Evolutionary conservation across 2,113 vertebrate species (phyloP), one percentile per base, ranked within the genome.

Genomic region (Protobothrops mucrosquamatus): DNA sequence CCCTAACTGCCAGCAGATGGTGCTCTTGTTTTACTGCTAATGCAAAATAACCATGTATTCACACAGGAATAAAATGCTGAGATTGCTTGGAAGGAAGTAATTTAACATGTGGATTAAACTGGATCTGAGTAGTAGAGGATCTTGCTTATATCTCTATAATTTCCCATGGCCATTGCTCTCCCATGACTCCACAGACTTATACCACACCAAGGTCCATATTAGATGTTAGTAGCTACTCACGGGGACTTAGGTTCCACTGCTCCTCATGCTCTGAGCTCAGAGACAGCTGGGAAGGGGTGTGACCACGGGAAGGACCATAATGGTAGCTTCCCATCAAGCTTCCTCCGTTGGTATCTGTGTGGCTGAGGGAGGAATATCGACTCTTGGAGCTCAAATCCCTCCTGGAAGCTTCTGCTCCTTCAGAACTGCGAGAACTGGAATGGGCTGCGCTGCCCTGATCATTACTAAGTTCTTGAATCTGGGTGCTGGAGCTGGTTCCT

Each of bases 181-280:
- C 91, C 15, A 4, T 57, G 18, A 46, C 59, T 26, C 54, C 15
- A 69, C 23, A 74, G 59, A 69, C 15, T 22, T 34, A 54, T 52
- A 24, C n/a, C 52, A 26, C 26, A 39, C 64, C 69, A 89, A 59
- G 56, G 88, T 39, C 56, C 90, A 91, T 52, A 10, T 23, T 2
- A 23, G 56, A 23, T 34, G 29, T 39, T 39, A 61, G 1, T 4
- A 29, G 4, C 26, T 92, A 97, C 97, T 97, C 93, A 97, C 97
- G n/a, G 26, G 97, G 96, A 91, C 95, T 95, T 89, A 97, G 93
- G 91, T 96, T 96, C 96, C 97, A 97, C 0, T 48, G 92, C 92
- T 96, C 96, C 87, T 96, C 95, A 0, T 92, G 43, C 56, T 95
- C 94, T 0, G 91, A 95, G 87, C 91, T 95, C 89, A 96, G 34